Base-by-base conservation (phyloP, 2,888 invertebrate genomes). In the Conops quadrifasciatus region DNA sequence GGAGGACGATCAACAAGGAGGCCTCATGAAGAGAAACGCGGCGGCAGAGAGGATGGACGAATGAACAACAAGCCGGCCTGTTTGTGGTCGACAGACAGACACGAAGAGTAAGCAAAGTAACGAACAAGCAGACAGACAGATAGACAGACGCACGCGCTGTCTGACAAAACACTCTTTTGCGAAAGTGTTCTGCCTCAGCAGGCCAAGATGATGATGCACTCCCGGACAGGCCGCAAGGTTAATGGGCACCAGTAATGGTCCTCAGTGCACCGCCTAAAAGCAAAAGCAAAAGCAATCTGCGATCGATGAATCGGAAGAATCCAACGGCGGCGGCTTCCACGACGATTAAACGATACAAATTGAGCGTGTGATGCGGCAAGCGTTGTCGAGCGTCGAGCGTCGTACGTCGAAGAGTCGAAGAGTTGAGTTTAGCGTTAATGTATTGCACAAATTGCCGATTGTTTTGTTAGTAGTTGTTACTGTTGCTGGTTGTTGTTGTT, bases 221-320 rank as follows among this genome's bases (percentile, higher is more conserved):
- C 21, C 53, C 36, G 36, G 24, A 21, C 53, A 13, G 53, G 11
- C 53, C 21, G 53, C 24, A 56, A 1, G 24, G 53, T 3, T 24
- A 24, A 58, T 36, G 28, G 51, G 65, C 21, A n/a, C 26, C 19
- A 13, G 43, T 30, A 28, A 24, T 65, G 71, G 68, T 67, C 67
- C 73, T 71, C 74, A 77, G 77, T 76, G 75, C 74, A 72, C 67
- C 67, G 66, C 58, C 30, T 74, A 76, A 81, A 36, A 36, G 9
- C 36, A 36, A 36, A 36, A 36, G 5, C 36, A 36, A 36, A 36
- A 36, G 5, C 36, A 36, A 36, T 7, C 36, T 36, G 5, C 36
- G 9, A n/a, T 47, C 47, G 13, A n/a, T 21, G 24, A n/a, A 26
- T 19, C 36, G 9, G 15, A 56, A 21, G 19, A 56, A 16, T 36